phyloP scores from a whole-genome alignment of 2,888 invertebrate species.

The Antitype chi region DNA sequence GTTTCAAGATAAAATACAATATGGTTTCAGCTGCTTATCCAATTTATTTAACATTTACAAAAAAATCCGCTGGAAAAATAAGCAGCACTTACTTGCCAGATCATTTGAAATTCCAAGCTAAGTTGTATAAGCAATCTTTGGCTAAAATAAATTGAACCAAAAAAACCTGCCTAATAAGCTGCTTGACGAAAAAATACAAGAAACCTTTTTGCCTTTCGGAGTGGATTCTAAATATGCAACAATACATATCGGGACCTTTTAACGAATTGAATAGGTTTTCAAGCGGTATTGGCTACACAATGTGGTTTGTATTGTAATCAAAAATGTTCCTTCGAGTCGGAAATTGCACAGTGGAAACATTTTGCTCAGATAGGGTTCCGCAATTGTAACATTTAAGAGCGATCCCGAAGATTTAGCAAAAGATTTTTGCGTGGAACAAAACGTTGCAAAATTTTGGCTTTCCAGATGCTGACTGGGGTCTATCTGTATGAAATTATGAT shows the following conservation, averaged over 20 bases:
- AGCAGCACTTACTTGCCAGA: neutral
- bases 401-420: neutral
- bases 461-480: neutral
- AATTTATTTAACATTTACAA: neutral
- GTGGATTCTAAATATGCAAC: conserved; percentile 49
- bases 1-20: neutral
- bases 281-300: conserved; percentile 51
- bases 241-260: conserved; percentile 57
- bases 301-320: conserved; percentile 56
- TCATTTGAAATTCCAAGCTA: neutral
- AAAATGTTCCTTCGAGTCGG: conserved; percentile 32
- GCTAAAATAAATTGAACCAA: conserved; percentile 12
- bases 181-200: conserved; percentile 47
- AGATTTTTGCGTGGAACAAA: neutral
- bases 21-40: neutral
- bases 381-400: conserved; percentile 11
- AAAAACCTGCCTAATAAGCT: conserved; percentile 42
- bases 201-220: conserved; percentile 43
- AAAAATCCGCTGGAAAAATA: neutral
- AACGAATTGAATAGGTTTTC: conserved; percentile 54
- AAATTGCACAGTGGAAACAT: conserved; percentile 26
- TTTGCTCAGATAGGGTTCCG: conserved; percentile 1
- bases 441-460: neutral
- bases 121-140: neutral
- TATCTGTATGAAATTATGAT: neutral